phyloP scores from a whole-genome alignment of 2,113 vertebrate species.

The Drymodes brunneopygia region DNA sequence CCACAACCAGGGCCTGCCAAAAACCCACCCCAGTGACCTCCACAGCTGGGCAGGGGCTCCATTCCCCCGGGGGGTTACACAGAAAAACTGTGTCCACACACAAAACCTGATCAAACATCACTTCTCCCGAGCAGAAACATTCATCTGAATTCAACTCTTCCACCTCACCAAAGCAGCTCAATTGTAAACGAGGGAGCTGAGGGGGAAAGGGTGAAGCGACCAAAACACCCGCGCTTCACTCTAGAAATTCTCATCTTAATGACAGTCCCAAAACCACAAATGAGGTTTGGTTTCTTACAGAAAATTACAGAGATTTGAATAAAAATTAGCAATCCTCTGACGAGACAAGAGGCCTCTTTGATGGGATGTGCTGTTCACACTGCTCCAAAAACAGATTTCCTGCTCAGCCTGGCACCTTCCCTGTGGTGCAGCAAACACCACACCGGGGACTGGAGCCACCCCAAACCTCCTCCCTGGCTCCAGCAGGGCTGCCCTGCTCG shows the following conservation, averaged over 20 bases:
- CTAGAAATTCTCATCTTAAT: accelerated
- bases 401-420: background rate
- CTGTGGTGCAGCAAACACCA: accelerated
- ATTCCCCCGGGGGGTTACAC: accelerated
- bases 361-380: accelerated
- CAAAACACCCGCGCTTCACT: accelerated
- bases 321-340: accelerated
- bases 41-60: background rate
- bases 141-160: accelerated
- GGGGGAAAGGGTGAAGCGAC: accelerated
- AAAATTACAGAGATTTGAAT: accelerated
- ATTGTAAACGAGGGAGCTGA: accelerated
- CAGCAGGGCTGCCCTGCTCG: background rate
- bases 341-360: accelerated
- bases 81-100: accelerated
- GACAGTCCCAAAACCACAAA: accelerated
- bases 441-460: background rate
- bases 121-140: background rate
- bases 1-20: background rate
- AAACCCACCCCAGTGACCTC: accelerated
- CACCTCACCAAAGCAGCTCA: accelerated
- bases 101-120: accelerated
- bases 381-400: background rate
- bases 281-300: accelerated
- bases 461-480: background rate